Evolutionary conservation across 2,797 vertebrate species (phyloP).

Genomic region (Micropoecilia bifurca): DNA sequence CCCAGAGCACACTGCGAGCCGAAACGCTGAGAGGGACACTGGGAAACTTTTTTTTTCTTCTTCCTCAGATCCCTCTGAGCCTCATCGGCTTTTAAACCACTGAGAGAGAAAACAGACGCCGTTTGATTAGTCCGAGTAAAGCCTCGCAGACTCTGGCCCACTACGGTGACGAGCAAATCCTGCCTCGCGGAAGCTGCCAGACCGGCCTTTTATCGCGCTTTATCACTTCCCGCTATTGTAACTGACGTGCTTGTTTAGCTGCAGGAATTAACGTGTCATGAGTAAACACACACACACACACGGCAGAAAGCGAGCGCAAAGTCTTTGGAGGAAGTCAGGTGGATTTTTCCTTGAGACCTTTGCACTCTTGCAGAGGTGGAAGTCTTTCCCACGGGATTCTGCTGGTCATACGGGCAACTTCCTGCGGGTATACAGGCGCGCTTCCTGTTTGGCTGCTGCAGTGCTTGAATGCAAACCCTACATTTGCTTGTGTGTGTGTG

Average conservation of each 20-base stretch:
- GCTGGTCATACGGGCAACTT: slow-evolving; percentile 64
- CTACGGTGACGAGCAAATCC: slow-evolving; percentile 12
- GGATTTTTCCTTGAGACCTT: slow-evolving; percentile 64
- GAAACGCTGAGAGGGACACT: slow-evolving; percentile 32
- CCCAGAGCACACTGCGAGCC: slow-evolving; percentile 38
- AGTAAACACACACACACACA: not conserved
- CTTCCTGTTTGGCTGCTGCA: slow-evolving; percentile 67
- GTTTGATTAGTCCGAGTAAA: slow-evolving; percentile 61
- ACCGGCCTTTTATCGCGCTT: slow-evolving; percentile 1
- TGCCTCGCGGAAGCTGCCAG: slow-evolving; percentile 16
- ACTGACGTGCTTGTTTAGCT: slow-evolving; percentile 11
- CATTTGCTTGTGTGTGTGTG: slow-evolving; percentile 3
- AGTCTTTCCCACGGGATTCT: slow-evolving; percentile 59
- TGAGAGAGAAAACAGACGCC: slow-evolving; percentile 62
- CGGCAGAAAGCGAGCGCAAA: not conserved
- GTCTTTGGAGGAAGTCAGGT: slow-evolving; percentile 67
- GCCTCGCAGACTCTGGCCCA: slow-evolving; percentile 21
- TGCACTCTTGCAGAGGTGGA: slow-evolving; percentile 60
- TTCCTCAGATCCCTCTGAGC: slow-evolving; percentile 40
- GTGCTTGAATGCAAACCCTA: slow-evolving; percentile 47
- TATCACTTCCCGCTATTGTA: slow-evolving; percentile 10
- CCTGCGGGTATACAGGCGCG: slow-evolving; percentile 56
- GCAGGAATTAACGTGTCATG: not conserved
- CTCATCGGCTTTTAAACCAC: slow-evolving; percentile 59
- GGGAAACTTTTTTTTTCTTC: slow-evolving; percentile 40